phyloP scores from a whole-genome alignment of 2,797 vertebrate species.

The Phyllotis vaccarum region DNA sequence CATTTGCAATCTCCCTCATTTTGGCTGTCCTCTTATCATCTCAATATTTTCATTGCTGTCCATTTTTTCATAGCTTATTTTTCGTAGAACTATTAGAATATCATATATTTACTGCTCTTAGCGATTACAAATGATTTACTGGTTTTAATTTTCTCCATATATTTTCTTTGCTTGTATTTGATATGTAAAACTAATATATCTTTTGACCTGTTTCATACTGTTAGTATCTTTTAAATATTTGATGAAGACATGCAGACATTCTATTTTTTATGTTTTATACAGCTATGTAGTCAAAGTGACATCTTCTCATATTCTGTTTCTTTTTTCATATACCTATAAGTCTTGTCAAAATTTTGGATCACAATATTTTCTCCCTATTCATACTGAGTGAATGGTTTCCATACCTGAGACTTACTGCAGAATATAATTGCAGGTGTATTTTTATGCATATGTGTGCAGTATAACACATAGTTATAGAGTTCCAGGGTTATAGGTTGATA shows the following conservation, averaged over 20 bases:
- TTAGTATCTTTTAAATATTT: neutral
- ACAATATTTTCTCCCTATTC: neutral
- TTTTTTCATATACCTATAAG: neutral
- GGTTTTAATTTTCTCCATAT: neutral
- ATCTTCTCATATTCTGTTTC: neutral
- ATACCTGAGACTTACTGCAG: too few species aligned
- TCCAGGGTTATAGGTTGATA: too few species aligned
- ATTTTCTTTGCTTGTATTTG: neutral
- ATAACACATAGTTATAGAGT: neutral
- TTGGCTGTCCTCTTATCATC: neutral
- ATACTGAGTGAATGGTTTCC: neutral
- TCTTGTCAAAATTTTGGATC: neutral
- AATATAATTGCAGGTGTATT: neutral
- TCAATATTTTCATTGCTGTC: neutral
- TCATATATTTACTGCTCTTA: neutral
- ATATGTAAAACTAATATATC: neutral
- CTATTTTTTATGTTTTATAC: neutral
- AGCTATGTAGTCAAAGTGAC: neutral
- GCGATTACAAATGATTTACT: neutral
- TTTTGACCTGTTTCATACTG: conserved; percentile 6
- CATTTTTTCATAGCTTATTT: neutral
- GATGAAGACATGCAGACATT: neutral
- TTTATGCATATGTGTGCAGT: neutral
- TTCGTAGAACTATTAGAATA: neutral
- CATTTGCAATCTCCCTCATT: neutral